Evolutionary conservation across 2,888 invertebrate species (phyloP), one percentile per base, ranked within the genome.

Genomic region (Atherix ibis): DNA sequence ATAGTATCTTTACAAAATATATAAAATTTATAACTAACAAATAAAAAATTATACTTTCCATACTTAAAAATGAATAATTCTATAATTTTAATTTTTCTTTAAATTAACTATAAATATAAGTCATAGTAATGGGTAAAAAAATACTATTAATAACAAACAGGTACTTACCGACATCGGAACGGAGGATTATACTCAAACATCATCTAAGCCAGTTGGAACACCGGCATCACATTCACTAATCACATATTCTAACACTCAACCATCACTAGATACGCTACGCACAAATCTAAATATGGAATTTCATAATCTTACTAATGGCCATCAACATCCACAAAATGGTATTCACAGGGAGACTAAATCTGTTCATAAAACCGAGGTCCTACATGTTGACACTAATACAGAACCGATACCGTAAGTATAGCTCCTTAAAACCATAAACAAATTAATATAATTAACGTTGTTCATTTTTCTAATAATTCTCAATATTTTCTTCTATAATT

Each of bases 361-460:
- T 48, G 55, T 73, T 49, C 73, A 76, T 46, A 83, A 87, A 62
- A 77, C 82, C 18, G 61, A 61, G 44, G 56, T 55, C 5, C 65
- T 88, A 38, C 87, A 85, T 59, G 81, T 88, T 48, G 85, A 88
- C 53, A 87, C 87, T 34, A 82, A 81, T 50, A 76, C 80, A 18
- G 85, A 85, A 54, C 84, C 85, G 35, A 67, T 84, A 51, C 78
- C 84, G 84, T 87, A 62, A 77, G 81, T 76, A 33, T 32, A 24
- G 18, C 14, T 18, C 32, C 9, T n/a, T n/a, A n/a, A n/a, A n/a
- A n/a, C n/a, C n/a, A n/a, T n/a, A n/a, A n/a, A n/a, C n/a, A n/a
- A n/a, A n/a, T n/a, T n/a, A n/a, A n/a, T n/a, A n/a, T n/a, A n/a
- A n/a, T n/a, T n/a, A n/a, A n/a, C n/a, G n/a, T n/a, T n/a, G n/a